Evolutionary conservation across 2,113 vertebrate species (phyloP).

Genomic region (Numida meleagris): DNA sequence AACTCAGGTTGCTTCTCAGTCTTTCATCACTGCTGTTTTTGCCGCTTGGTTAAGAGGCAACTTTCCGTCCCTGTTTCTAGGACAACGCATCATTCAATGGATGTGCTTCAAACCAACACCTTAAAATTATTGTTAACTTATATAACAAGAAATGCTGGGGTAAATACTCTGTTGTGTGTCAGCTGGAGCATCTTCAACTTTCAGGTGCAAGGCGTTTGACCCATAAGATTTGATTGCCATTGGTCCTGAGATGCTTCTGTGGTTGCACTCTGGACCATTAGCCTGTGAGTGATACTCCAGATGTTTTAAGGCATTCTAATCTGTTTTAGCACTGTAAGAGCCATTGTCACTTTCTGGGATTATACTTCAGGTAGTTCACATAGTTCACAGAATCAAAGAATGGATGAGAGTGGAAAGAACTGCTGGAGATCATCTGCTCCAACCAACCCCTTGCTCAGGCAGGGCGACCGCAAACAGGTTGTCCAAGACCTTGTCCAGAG

Average conservation of each 20-base stretch:
- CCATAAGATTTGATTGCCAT: not conserved
- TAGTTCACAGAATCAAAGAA: not conserved
- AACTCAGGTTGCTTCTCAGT: not conserved
- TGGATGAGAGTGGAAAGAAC: not conserved
- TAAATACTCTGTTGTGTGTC: not conserved
- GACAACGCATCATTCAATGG: not conserved
- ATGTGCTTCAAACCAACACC: not conserved
- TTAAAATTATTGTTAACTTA: not conserved
- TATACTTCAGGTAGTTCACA: not conserved
- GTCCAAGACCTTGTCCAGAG: not conserved
- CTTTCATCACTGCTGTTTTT: slow-evolving; percentile 6
- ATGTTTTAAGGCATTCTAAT: not conserved
- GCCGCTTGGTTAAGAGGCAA: not conserved
- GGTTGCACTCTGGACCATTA: accelerated
- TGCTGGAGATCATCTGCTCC: not conserved
- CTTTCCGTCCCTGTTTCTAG: not conserved
- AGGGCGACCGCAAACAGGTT: not conserved
- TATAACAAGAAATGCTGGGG: not conserved
- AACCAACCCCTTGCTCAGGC: not conserved
- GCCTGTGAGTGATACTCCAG: not conserved
- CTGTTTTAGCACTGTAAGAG: not conserved
- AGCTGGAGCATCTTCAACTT: not conserved
- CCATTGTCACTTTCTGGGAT: not conserved
- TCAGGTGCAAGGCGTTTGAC: not conserved
- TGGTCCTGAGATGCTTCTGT: not conserved